phyloP scores from a whole-genome alignment of 2,113 vertebrate species.

The Varanus komodoensis region DNA sequence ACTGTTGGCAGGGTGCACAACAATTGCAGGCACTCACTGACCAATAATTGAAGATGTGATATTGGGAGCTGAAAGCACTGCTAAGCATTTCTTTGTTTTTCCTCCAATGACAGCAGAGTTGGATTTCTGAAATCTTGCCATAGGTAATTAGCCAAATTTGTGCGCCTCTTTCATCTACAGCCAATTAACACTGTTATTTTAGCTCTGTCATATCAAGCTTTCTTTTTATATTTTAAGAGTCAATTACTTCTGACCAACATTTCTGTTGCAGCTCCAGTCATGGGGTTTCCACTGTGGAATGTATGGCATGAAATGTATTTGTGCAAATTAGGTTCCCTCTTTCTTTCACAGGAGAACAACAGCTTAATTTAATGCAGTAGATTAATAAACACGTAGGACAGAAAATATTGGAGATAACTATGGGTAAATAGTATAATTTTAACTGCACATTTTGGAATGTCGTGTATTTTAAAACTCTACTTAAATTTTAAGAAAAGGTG shows the following conservation, averaged over 20 bases:
- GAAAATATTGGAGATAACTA: conserved; percentile 13
- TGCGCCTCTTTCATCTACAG: conserved; percentile 28
- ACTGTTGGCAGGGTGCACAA: conserved; percentile 17
- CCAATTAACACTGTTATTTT: conserved; percentile 57
- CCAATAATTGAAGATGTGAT: conserved; percentile 39
- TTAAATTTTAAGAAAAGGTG: conserved; percentile 7
- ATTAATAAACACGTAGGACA: background rate
- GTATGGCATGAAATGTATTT: background rate
- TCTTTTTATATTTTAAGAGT: conserved; percentile 26
- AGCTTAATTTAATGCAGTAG: background rate
- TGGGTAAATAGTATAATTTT: background rate
- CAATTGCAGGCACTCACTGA: conserved; percentile 35
- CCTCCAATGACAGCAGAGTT: conserved; percentile 55
- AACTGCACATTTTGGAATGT: background rate
- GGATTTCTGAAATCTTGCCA: conserved; percentile 32
- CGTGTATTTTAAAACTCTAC: conserved; percentile 17
- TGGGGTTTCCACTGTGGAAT: conserved; percentile 15
- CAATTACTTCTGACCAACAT: background rate
- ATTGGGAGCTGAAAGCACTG: conserved; percentile 51
- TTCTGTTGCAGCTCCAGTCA: background rate
- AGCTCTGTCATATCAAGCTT: conserved; percentile 28
- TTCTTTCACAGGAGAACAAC: conserved; percentile 18
- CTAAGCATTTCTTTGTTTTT: conserved; percentile 59
- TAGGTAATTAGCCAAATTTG: conserved; percentile 50
- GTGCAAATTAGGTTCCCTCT: background rate